phyloP scores from a whole-genome alignment of 2,888 invertebrate species.

The Andrena flavipes region DNA sequence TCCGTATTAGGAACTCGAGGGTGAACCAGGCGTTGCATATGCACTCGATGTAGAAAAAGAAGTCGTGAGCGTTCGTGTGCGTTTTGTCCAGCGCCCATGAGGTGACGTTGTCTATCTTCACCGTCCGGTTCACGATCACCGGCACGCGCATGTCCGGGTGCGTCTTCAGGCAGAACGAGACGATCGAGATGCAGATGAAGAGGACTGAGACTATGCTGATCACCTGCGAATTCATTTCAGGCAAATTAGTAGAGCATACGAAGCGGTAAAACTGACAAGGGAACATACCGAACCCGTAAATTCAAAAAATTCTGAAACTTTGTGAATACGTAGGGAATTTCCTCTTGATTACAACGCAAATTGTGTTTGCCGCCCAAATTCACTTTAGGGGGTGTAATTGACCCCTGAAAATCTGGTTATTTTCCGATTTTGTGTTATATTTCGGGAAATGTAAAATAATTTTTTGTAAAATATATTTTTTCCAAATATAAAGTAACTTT shows the following conservation, averaged over 20 bases:
- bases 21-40: conserved; percentile 99
- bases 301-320: no score
- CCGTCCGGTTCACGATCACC: conserved; percentile 92
- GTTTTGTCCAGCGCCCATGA: conserved; percentile 95
- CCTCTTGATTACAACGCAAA: no score
- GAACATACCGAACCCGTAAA: no score
- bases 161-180: conserved; percentile 99
- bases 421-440: no score
- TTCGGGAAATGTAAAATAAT: no score
- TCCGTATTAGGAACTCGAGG: conserved; percentile 96
- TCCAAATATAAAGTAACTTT: no score
- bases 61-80: conserved; percentile 97
- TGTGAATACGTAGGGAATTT: no score
- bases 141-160: conserved; percentile 99
- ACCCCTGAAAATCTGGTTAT: no score
- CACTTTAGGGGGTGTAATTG: no score
- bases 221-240: conserved; percentile 88
- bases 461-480: no score
- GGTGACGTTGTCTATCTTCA: conserved; percentile 91
- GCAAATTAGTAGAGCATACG: neutral
- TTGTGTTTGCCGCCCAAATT: no score
- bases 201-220: conserved; percentile 99
- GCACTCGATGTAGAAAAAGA: conserved; percentile 99
- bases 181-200: conserved; percentile 99
- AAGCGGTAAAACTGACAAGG: no score